phyloP scores from a whole-genome alignment of 2,888 invertebrate genomes.

The Mythimna impura region DNA sequence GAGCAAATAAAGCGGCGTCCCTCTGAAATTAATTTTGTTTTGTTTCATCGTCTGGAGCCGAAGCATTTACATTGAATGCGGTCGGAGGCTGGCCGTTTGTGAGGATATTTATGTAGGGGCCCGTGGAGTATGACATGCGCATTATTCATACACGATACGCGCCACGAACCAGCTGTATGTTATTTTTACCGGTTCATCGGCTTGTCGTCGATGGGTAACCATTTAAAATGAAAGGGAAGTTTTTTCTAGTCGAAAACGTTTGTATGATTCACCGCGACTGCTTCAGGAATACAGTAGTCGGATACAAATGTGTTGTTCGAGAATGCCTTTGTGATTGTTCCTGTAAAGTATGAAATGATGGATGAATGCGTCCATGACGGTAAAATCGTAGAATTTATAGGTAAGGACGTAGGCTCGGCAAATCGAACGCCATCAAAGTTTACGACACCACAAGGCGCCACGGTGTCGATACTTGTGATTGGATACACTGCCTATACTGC shows the following conservation, averaged over 20 bases:
- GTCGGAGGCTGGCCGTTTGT: conserved; percentile 87
- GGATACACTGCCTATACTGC: conserved; percentile 76
- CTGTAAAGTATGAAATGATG: conserved; percentile 33
- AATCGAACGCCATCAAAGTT: conserved; percentile 85
- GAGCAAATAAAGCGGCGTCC: conserved; percentile 87
- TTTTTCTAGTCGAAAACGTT: conserved; percentile 66
- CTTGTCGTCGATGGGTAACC: conserved; percentile 75
- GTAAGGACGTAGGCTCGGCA: conserved; percentile 64
- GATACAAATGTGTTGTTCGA: conserved; percentile 24
- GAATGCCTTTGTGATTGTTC: conserved; percentile 27
- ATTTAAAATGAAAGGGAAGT: conserved; percentile 67
- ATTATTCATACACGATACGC: conserved; percentile 88
- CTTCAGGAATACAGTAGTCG: conserved; percentile 50
- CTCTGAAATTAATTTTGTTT: conserved; percentile 90
- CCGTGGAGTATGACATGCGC: conserved; percentile 87
- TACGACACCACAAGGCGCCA: conserved; percentile 84
- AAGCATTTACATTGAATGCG: conserved; percentile 90
- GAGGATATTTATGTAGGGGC: conserved; percentile 89
- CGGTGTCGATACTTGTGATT: conserved; percentile 79
- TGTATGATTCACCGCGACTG: conserved; percentile 49
- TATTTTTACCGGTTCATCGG: conserved; percentile 88
- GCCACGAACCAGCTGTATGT: conserved; percentile 83
- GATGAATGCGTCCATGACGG: conserved; percentile 46
- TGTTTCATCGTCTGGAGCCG: conserved; percentile 89
- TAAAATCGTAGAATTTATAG: conserved; percentile 62